Conservation (phyloP, 35 echinoderm and acorn worm genomes). For the Ptychodera flava region DNA sequence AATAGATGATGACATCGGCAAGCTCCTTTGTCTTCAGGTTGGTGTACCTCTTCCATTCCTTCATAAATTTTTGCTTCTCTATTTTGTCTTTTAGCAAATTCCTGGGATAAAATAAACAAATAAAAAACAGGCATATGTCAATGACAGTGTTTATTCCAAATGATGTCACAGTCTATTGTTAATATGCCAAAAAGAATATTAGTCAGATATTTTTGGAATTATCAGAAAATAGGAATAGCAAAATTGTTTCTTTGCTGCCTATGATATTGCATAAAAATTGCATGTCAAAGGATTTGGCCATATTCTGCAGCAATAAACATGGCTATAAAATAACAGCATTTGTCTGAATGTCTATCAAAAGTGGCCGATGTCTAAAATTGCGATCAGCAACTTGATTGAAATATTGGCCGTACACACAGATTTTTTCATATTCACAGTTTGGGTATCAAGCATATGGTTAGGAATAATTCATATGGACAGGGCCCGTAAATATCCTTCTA, state of each 20-base stretch:
- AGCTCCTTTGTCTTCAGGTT: slow-evolving; percentile 36
- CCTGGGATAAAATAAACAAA: slow-evolving; percentile 37
- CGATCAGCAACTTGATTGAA: too few relatives aligned
- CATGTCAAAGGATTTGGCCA: too few relatives aligned
- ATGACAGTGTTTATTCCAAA: background rate
- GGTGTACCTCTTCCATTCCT: slow-evolving; percentile 88
- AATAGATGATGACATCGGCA: background rate
- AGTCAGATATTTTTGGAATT: background rate
- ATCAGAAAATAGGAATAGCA: background rate
- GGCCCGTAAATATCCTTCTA: too few relatives aligned
- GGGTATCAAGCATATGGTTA: too few relatives aligned
- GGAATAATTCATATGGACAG: too few relatives aligned
- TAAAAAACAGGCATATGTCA: background rate
- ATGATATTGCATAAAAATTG: background rate
- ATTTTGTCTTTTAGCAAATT: slow-evolving; percentile 76
- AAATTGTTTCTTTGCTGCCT: background rate
- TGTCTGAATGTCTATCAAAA: too few relatives aligned
- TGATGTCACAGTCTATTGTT: background rate
- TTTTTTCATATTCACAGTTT: too few relatives aligned
- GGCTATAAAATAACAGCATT: too few relatives aligned
- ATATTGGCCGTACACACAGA: too few relatives aligned
- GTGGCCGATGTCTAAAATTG: too few relatives aligned
- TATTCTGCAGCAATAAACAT: too few relatives aligned
- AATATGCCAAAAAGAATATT: background rate
- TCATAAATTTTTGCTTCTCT: slow-evolving; percentile 60